A percentile compares a stretch with the other conserved stretches of the same genome.
These are phyloP conservation scores for Neotoxoptera formosana DNA, from an alignment of 1,140 invertebrate species.

Conservation along the genomic window DNA sequence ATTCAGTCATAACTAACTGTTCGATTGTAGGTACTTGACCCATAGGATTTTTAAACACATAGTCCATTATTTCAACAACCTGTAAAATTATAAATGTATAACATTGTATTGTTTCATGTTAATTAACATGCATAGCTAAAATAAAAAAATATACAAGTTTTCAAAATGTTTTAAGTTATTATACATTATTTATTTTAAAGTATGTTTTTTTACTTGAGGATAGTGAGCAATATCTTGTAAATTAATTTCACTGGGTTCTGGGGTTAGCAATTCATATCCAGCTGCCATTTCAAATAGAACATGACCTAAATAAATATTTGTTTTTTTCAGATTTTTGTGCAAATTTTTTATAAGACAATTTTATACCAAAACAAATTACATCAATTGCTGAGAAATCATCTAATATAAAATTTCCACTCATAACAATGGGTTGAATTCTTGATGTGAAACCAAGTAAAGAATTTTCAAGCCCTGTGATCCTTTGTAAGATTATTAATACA, in stretches of 20 bases:
- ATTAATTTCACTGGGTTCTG: conserved; percentile 75
- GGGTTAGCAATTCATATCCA: conserved; percentile 78
- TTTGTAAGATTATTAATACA: conserved; percentile 63
- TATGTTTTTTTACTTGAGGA: conserved; percentile 70
- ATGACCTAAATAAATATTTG: conserved; percentile 68
- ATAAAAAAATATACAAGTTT: not conserved
- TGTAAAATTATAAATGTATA: conserved; percentile 62
- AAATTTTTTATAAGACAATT: not conserved
- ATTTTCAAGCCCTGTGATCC: conserved; percentile 84
- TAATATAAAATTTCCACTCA: conserved; percentile 66
- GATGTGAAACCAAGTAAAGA: conserved; percentile 81
- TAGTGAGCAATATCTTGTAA: conserved; percentile 77
- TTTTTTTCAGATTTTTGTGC: conserved; percentile 6
- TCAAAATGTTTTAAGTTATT: not conserved
- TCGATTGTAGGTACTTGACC: conserved; percentile 74
- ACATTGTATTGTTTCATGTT: not conserved
- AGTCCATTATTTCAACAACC: conserved; percentile 80
- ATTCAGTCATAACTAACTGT: conserved; percentile 80
- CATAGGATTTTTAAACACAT: conserved; percentile 78
- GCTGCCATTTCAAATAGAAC: conserved; percentile 91
- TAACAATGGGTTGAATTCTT: conserved; percentile 69
- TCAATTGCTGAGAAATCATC: conserved; percentile 72
- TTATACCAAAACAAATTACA: conserved; percentile 77
- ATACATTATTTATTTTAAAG: not conserved
- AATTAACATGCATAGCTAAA: not conserved